phyloP scores from a whole-genome alignment of 2,888 invertebrate genomes.

The Nephrotoma guestfalica region DNA sequence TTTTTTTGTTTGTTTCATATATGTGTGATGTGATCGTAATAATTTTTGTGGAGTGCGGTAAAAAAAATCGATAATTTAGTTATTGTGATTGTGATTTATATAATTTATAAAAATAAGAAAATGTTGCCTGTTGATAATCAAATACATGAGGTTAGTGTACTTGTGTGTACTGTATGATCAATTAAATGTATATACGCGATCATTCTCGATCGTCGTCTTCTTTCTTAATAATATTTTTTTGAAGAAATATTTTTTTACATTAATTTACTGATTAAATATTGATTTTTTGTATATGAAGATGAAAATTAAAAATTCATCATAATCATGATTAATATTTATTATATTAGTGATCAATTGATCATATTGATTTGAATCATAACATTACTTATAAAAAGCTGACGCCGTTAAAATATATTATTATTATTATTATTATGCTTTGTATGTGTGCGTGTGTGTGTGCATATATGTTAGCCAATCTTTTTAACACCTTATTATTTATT shows the following conservation, averaged over 20 bases:
- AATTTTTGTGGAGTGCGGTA: not conserved
- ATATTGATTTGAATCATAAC: not conserved
- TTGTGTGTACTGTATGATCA: not conserved
- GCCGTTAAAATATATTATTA: not conserved
- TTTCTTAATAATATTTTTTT: not conserved
- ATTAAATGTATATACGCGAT: not conserved
- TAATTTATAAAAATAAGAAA: slow-evolving; percentile 3
- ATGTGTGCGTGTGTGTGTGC: not conserved
- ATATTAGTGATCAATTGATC: not conserved
- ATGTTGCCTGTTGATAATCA: slow-evolving; percentile 30
- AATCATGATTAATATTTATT: not conserved
- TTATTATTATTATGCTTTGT: not conserved
- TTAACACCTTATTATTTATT: slow-evolving; percentile 1
- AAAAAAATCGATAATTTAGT: not conserved
- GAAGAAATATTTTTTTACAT: not conserved
- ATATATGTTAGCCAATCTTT: not conserved
- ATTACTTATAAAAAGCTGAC: not conserved
- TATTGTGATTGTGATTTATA: not conserved
- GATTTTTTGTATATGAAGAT: not conserved
- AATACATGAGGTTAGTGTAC: slow-evolving; percentile 24
- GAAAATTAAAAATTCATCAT: not conserved
- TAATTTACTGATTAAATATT: not conserved
- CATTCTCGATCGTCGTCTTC: not conserved
- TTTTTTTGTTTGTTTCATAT: not conserved
- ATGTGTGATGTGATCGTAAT: not conserved